phyloP scores from a whole-genome alignment of 1,140 invertebrate species.

The Orussus abietinus region DNA sequence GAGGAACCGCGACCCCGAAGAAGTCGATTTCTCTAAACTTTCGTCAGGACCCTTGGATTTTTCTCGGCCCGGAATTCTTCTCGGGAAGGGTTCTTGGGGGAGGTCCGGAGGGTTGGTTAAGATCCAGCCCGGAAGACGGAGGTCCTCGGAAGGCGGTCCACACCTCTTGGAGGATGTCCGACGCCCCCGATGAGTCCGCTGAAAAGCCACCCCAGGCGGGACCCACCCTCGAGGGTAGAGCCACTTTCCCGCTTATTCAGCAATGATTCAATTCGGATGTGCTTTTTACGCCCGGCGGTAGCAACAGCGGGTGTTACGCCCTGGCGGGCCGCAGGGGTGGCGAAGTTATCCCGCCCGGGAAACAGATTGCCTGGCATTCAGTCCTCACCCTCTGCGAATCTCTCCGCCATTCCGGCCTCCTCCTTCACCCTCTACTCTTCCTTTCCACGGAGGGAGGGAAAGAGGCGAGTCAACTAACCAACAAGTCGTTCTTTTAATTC shows the following conservation, averaged over 20 bases:
- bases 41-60: too few relatives aligned
- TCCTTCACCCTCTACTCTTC: constrained; percentile 22
- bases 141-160: too few relatives aligned
- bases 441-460: constrained; percentile 16
- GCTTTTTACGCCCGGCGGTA: constrained; percentile 47
- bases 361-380: constrained; percentile 47
- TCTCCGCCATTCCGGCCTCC: not conserved
- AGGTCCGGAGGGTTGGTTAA: too few relatives aligned
- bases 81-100: too few relatives aligned
- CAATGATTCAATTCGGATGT: constrained; percentile 57
- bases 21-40: too few relatives aligned
- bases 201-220: not conserved
- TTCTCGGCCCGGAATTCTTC: too few relatives aligned
- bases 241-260: constrained; percentile 55
- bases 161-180: too few relatives aligned
- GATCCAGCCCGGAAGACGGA: too few relatives aligned
- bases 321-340: constrained; percentile 28
- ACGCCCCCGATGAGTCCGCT: too few relatives aligned
- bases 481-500: constrained; percentile 53
- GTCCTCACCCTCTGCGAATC: constrained; percentile 7
- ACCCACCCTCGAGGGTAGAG: constrained; percentile 15
- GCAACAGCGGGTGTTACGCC: constrained; percentile 42
- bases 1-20: too few relatives aligned
- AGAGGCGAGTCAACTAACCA: constrained; percentile 42
- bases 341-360: constrained; percentile 29